Base-by-base conservation (phyloP, 2,113 vertebrate genomes). In the Papio anubis region DNA sequence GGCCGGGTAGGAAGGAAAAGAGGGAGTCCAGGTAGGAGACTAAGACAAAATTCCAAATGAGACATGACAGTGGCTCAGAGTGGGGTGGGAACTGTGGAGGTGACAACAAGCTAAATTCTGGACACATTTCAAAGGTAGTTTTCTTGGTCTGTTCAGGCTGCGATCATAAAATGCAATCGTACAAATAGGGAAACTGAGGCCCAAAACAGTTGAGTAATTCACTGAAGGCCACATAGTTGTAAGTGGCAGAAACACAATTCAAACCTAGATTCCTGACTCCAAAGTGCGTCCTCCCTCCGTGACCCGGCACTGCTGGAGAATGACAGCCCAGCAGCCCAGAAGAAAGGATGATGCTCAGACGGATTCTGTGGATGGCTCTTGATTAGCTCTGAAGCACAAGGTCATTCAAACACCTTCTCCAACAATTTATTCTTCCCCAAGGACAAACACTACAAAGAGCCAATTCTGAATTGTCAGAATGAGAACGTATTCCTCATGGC, bases 341-440 rank as follows among this genome's bases (percentile, higher is more conserved):
- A 48, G 40, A 38, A 14, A 73, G 82, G 72, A 93, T 52, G 55
- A 3, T 87, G 85, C 86, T 93, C 86, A 84, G 94, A 52, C 70
- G 95, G 96, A 93, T 76, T 30, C 84, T 1, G 1, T 16, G 70
- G 88, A 90, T 66, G 96, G 88, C 64, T 95, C 75, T 68, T n/a
- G 59, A 52, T 78, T 75, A 70, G 3, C 83, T 88, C 25, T 4
- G 43, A 96, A 93, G 90, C 83, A 93, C 97, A 95, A 97, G 95
- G 97, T 97, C 96, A 52, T 66, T 57, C 79, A 64, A 35, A 92
- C 73, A 20, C 75, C 89, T 93, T 88, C 96, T 97, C 93, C 38
- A 73, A 82, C 83, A 94, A 92, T 87, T 30, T 32, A 86, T 85
- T 97, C 95, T 96, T 94, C 93, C 96, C 88, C 89, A 96, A 97